phyloP scores from a whole-genome alignment of 2,888 invertebrate genomes.

The Pseudeuparius sepicola region DNA sequence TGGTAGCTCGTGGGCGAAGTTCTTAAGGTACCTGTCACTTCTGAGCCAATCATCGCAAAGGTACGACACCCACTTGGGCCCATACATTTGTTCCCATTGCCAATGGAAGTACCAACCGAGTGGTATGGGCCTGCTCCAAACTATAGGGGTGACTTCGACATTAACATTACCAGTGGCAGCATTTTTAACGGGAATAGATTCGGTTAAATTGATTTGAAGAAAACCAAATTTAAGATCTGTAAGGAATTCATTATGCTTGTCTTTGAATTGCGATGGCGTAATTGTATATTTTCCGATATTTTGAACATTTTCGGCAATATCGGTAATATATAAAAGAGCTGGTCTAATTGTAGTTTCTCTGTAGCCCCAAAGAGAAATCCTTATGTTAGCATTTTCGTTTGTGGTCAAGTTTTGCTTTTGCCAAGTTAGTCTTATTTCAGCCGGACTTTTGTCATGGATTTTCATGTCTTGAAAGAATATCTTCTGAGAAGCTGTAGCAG shows the following conservation, averaged over 20 bases:
- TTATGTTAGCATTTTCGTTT: slow-evolving; percentile 64
- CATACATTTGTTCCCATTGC: slow-evolving; percentile 78
- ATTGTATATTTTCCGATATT: slow-evolving; percentile 59
- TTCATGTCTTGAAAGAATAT: slow-evolving; percentile 70
- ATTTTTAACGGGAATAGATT: slow-evolving; percentile 45
- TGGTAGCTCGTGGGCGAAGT: slow-evolving; percentile 73
- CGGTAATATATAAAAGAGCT: slow-evolving; percentile 70
- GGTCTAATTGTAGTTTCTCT: slow-evolving; percentile 74
- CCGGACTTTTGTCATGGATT: slow-evolving; percentile 62
- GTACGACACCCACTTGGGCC: slow-evolving; percentile 69
- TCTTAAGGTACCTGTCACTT: slow-evolving; percentile 70
- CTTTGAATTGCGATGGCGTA: slow-evolving; percentile 60
- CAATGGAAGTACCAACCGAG: slow-evolving; percentile 86
- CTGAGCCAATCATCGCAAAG: slow-evolving; percentile 88
- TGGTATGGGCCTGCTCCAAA: slow-evolving; percentile 88
- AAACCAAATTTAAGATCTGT: slow-evolving; percentile 78
- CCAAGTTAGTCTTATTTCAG: slow-evolving; percentile 73
- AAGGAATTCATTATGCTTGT: slow-evolving; percentile 56
- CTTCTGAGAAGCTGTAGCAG: slow-evolving; percentile 74
- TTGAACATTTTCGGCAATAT: slow-evolving; percentile 48
- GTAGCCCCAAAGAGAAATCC: slow-evolving; percentile 84
- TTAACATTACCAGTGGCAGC: slow-evolving; percentile 15
- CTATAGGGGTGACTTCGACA: slow-evolving; percentile 38
- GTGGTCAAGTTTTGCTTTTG: slow-evolving; percentile 75
- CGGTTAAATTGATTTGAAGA: slow-evolving; percentile 76